Conservation (phyloP, 2,113 vertebrate species). For the Chlorocebus sabaeus region DNA sequence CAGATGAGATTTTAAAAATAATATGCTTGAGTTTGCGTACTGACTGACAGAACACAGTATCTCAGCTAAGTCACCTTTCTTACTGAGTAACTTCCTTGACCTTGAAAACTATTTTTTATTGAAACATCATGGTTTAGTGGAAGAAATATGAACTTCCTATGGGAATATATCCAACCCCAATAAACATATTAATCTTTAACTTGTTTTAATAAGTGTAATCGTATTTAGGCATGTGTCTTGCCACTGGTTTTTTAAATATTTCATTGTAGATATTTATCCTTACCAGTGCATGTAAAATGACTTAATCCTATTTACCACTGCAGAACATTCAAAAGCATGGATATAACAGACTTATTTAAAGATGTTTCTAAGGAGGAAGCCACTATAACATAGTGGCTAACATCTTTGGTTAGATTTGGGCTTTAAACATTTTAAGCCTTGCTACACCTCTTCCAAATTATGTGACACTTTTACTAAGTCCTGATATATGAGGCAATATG, state of each 20-base stretch:
- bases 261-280: neutral
- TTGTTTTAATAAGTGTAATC: neutral
- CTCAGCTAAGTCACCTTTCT: neutral
- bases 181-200: neutral
- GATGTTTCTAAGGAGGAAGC: neutral
- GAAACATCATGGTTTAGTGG: neutral
- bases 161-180: neutral
- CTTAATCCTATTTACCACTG: neutral
- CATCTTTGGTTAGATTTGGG: neutral
- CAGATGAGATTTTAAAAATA: neutral
- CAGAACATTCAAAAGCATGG: neutral
- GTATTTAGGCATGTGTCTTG: neutral
- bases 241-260: neutral
- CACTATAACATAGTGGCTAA: neutral
- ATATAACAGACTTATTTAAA: neutral
- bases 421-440: neutral
- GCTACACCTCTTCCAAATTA: neutral
- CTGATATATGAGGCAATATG: neutral
- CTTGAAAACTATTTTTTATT: neutral
- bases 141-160: neutral
- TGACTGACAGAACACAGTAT: neutral
- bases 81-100: neutral
- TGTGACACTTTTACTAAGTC: neutral
- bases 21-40: neutral
- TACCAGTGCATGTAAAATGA: neutral